Evolutionary conservation across 2,113 vertebrate species (phyloP).

Genomic region (Garra rufa): DNA sequence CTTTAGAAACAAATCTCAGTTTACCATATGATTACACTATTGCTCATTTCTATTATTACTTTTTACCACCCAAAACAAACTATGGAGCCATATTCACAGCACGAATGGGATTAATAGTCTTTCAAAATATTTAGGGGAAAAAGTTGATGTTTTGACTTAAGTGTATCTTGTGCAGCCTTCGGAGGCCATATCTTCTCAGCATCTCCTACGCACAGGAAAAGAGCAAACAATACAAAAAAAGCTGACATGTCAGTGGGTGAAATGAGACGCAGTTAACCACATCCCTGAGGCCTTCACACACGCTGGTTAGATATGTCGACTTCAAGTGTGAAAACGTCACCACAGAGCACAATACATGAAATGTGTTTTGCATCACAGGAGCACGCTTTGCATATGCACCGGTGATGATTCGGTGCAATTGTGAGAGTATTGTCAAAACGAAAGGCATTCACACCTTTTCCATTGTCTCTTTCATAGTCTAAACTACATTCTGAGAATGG

Average conservation of each 20-base stretch:
- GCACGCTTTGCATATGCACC: constrained; percentile 7
- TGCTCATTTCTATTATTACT: neutral
- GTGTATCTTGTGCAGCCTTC: neutral
- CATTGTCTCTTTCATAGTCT: neutral
- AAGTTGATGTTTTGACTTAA: neutral
- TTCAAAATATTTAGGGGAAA: neutral
- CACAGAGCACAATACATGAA: neutral
- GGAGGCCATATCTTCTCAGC: neutral
- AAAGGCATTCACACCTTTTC: neutral
- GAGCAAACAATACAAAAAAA: constrained; percentile 25
- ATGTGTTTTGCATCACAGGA: neutral
- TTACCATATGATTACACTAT: neutral
- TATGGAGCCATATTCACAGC: neutral
- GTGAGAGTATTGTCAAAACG: neutral
- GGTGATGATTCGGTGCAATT: neutral
- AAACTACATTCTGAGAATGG: neutral
- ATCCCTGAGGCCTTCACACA: constrained; percentile 3
- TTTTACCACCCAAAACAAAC: neutral
- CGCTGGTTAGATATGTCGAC: neutral
- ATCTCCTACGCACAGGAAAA: constrained; percentile 46
- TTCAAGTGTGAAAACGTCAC: neutral
- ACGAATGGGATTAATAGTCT: neutral
- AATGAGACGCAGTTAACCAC: constrained; percentile 32
- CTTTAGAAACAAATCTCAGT: neutral
- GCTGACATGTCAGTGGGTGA: constrained; percentile 3